Evolutionary conservation across 2,888 invertebrate genomes (phyloP).

Genomic region (Isoperla grammatica): DNA sequence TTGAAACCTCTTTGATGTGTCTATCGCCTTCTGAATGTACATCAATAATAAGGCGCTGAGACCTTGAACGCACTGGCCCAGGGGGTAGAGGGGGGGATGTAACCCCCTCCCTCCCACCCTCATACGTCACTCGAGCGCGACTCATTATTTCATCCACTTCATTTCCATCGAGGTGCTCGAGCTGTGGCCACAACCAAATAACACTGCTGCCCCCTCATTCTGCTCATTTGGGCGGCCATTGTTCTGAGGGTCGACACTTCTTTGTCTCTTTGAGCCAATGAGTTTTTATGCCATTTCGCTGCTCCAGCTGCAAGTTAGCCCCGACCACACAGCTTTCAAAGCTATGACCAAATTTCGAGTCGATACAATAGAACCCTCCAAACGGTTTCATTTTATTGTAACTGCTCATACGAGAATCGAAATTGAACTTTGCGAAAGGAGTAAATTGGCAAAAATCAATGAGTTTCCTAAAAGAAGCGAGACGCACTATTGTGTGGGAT

Average conservation of each 20-base stretch:
- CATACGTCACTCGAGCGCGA: not conserved
- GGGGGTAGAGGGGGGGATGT: no score
- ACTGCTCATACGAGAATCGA: not conserved
- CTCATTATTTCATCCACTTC: constrained; percentile 1
- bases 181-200: constrained; percentile 6
- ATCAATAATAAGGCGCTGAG: no score
- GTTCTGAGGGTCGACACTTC: not conserved
- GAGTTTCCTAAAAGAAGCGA: constrained; percentile 1
- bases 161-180: not conserved
- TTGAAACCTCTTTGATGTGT: no score
- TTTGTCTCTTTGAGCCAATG: not conserved
- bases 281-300: constrained; percentile 10
- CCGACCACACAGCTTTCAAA: not conserved
- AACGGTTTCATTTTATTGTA: constrained; percentile 14
- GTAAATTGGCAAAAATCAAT: constrained; percentile 7
- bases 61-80: no score
- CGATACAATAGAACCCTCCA: constrained; percentile 4
- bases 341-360: constrained; percentile 8
- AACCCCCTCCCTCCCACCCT: not conserved
- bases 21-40: no score
- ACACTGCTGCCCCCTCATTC: not conserved
- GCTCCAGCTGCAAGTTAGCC: constrained; percentile 4
- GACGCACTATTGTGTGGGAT: not conserved
- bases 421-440: constrained; percentile 7
- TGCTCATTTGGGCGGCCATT: constrained; percentile 8